phyloP scores from a whole-genome alignment of 2,113 vertebrate species.

The Takifugu bimaculatus region DNA sequence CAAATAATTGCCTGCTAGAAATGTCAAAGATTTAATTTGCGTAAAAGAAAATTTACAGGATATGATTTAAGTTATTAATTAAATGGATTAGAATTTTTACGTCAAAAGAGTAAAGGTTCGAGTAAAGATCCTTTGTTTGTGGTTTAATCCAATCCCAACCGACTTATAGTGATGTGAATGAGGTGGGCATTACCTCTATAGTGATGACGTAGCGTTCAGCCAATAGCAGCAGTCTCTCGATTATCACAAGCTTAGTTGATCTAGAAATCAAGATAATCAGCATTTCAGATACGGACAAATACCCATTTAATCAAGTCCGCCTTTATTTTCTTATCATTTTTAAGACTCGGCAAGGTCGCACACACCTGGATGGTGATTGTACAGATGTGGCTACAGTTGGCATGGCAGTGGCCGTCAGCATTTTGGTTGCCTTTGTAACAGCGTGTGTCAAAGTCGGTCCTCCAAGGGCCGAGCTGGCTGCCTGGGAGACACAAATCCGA shows the following conservation, averaged over 20 bases:
- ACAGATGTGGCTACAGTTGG: conserved; percentile 97
- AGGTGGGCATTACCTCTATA: conserved; percentile 83
- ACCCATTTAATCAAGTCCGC: not conserved
- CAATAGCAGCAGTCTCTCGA: conserved; percentile 92
- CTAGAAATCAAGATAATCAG: conserved; percentile 59
- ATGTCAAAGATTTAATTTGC: not conserved
- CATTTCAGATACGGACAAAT: not conserved
- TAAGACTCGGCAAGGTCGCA: not conserved
- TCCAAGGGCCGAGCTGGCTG: conserved; percentile 93
- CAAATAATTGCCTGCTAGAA: no score
- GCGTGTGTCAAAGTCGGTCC: conserved; percentile 96
- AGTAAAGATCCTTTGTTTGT: no score
- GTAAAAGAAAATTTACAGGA: no score
- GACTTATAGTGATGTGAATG: not conserved
- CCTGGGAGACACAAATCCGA: conserved; percentile 68
- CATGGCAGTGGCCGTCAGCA: conserved; percentile 98
- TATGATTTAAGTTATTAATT: not conserved
- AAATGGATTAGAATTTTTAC: not conserved
- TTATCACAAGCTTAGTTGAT: conserved; percentile 98
- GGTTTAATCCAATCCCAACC: no score
- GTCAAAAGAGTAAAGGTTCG: no score
- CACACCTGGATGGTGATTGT: conserved; percentile 94
- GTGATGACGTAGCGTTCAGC: conserved; percentile 98
- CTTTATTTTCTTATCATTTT: not conserved
- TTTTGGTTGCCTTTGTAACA: conserved; percentile 97